Base-by-base conservation (phyloP, 2,113 vertebrate genomes). In the Ctenodactylus gundi region DNA sequence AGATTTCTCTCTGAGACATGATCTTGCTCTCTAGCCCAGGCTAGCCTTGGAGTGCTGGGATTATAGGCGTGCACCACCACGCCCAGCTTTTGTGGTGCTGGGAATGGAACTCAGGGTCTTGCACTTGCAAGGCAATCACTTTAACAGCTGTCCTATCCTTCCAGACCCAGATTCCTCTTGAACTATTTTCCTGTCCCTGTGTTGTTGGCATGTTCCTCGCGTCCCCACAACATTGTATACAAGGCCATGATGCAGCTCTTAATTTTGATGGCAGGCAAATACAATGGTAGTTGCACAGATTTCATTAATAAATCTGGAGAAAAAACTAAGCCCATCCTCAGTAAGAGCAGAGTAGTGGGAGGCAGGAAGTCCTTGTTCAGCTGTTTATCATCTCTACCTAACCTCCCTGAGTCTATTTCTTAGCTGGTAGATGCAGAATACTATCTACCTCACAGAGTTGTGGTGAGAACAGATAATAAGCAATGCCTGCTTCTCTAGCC, bases 231-330 rank as follows among this genome's bases (percentile, higher is more conserved):
- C 10, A 94, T 91, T 82, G 94, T 60, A 94, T 67, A 88, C n/a
- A 95, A 97, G 41, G 55, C 41, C 68, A 94, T 85, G 68, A 91
- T 65, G 65, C 18, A 83, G 46, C 49, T 95, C n/a, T 31, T 57
- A 23, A 93, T 67, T 85, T 55, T 82, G 87, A 93, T 94, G 72
- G 27, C 62, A 93, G 76, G 51, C 44, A 87, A 82, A 90, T 65
- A 70, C 6, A 95, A 70, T 65, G 80, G 75, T 76, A 94, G 49
- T 81, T 94, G 87, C 53, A 85, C 34, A 96, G 36, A 78, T 53
- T 86, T 60, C 76, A 92, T 64, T 77, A 94, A 90, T 82, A 96
- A 90, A 77, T 34, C 29, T 73, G 46, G 72, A 60, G n/a, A 91
- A 92, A 88, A 73, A 90, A 55, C 6, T 92, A 36, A 83, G 51